These are phyloP conservation scores for Sebastolobus alascanus DNA, from an alignment of 2,797 vertebrate genomes.

Conservation along the genomic window DNA sequence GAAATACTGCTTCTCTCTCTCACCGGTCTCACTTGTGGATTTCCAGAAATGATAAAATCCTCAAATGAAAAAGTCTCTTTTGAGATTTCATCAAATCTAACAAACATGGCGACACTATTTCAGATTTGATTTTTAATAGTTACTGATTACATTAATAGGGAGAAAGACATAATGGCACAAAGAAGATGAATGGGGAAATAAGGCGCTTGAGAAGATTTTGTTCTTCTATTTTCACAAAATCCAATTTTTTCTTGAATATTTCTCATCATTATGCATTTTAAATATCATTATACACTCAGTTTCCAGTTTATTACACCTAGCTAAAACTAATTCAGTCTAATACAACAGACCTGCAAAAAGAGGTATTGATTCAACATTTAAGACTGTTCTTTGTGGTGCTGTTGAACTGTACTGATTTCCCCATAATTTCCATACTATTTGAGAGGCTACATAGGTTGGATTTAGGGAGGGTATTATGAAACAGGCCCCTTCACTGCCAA, in stretches of 20 bases:
- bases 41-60: background rate
- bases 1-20: background rate
- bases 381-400: background rate
- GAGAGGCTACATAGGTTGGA: background rate
- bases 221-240: background rate
- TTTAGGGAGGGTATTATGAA: conserved; percentile 40
- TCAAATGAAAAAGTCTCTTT: background rate
- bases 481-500: conserved; percentile 19
- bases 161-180: background rate
- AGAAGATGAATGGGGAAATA: background rate
- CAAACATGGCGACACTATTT: background rate
- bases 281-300: background rate
- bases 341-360: no score
- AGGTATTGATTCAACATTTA: background rate
- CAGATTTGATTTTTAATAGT: background rate
- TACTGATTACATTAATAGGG: background rate
- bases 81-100: background rate
- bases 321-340: no score
- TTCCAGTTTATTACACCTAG: background rate
- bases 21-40: background rate
- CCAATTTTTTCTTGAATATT: no score
- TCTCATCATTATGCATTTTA: background rate
- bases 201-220: background rate
- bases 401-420: background rate
- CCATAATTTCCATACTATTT: background rate